Evolutionary conservation across 1,140 invertebrate genomes (phyloP), one percentile per base, ranked within the genome.

Genomic region (Ips typographus): DNA sequence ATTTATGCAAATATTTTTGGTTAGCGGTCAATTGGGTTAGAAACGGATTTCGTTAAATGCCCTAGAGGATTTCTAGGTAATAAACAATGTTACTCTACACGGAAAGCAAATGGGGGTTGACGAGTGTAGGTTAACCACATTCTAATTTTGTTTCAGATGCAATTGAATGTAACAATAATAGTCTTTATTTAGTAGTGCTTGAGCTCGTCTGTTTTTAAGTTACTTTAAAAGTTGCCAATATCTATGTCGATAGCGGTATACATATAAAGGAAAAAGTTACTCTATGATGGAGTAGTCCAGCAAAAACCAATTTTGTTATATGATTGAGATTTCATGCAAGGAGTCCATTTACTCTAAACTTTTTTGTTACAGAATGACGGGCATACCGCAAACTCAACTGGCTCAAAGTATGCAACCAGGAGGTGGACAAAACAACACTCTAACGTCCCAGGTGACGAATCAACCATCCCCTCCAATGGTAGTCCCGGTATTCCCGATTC

Each of bases 401-500:
- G 74, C 75, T 8, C 79, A 79, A 60, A 75, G 74, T 57, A 65
- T 78, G 44, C 73, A 75, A 42, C 65, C 81, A 71, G 81, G 79
- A 37, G 80, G 80, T 36, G 75, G 82, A 36, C 78, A 79, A 42
- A 77, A 81, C 69, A 78, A 81, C 22, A 80, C 76, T 4, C 76
- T 74, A 73, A 79, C 77, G 72, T 76, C 76, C 71, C 77, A 63
- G 74, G 77, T 73, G 71, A 77, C 53, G 76, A 79, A 62, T 72
- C 78, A 72, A 77, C 79, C 37, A 77, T 85, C 82, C 78, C 86
- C 84, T 78, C 89, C 90, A 22, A 84, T 91, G 75, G 89, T 91
- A 55, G 91, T 93, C 88, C 90, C 91, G 49, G 90, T 89, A 73
- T 92, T 92, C 82, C 91, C 90, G 3, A 84, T 90, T 72, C 84